phyloP scores from a whole-genome alignment of 2,113 vertebrate species.

The Nothocercus julius region DNA sequence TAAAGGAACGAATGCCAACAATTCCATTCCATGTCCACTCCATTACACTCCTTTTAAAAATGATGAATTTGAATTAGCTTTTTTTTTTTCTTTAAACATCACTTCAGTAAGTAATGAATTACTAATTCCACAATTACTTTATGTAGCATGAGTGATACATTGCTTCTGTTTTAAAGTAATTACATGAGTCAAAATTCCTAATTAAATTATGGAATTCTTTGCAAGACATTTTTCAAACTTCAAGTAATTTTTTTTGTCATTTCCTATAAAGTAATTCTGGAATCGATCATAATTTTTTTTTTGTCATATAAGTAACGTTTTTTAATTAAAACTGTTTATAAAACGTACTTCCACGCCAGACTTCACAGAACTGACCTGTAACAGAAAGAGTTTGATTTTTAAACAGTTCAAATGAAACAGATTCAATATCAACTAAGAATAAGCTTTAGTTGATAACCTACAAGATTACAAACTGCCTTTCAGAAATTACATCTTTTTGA shows the following conservation, averaged over 20 bases:
- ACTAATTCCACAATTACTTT: conserved; percentile 52
- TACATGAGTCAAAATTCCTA: conserved; percentile 43
- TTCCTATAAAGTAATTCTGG: conserved; percentile 1
- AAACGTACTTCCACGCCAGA: not conserved
- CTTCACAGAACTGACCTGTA: not conserved
- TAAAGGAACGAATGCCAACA: not conserved
- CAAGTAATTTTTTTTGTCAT: not conserved
- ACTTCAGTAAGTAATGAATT: conserved; percentile 47
- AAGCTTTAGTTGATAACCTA: not conserved
- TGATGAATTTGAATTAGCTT: not conserved
- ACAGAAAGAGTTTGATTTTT: not conserved
- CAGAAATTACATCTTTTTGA: not conserved
- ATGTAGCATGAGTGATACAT: conserved; percentile 21
- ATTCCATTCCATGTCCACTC: not conserved
- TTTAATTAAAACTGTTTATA: not conserved
- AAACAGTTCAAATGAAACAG: not conserved
- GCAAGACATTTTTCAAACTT: conserved; percentile 37
- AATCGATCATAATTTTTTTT: not conserved
- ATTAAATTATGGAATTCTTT: conserved; percentile 19
- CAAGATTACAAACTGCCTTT: not conserved
- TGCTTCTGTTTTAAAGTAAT: conserved; percentile 51
- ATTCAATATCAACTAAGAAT: not conserved
- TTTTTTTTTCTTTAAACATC: not conserved
- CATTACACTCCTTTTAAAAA: not conserved
- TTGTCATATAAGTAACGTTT: not conserved